Evolutionary conservation across 2,113 vertebrate species (phyloP).

Genomic region (Psettodes erumei): DNA sequence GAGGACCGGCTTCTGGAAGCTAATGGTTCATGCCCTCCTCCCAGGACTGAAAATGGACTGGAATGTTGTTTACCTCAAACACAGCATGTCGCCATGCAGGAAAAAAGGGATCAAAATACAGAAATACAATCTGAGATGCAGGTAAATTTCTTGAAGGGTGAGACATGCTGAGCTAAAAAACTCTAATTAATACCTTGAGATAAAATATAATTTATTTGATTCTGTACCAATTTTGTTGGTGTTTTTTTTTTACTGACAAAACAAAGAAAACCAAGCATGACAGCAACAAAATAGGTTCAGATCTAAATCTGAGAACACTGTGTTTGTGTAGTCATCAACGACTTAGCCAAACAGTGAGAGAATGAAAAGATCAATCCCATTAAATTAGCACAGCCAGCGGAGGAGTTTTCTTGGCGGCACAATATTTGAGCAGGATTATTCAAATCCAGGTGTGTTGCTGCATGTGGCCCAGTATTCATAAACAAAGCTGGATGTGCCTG

Average conservation of each 20-base stretch:
- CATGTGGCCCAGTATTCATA: neutral
- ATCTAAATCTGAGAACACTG: conserved; percentile 11
- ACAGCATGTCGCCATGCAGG: conserved; percentile 42
- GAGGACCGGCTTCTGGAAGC: conserved; percentile 61
- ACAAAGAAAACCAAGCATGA: conserved; percentile 34
- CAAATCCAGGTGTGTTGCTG: neutral
- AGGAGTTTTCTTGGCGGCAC: neutral
- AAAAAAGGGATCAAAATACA: conserved; percentile 51
- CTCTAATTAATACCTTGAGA: conserved; percentile 33
- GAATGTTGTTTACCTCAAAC: conserved; percentile 77
- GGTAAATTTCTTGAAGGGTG: conserved; percentile 37
- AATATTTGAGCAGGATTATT: neutral
- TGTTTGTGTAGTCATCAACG: conserved; percentile 6
- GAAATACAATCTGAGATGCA: conserved; percentile 33
- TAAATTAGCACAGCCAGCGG: neutral
- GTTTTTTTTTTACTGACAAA: conserved; percentile 14
- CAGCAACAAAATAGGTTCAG: conserved; percentile 19
- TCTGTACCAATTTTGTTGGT: neutral
- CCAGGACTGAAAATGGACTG: conserved; percentile 66
- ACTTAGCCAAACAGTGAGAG: conserved; percentile 7
- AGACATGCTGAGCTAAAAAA: conserved; percentile 35
- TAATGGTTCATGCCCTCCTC: conserved; percentile 74
- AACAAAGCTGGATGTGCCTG: neutral
- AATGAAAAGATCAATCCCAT: conserved; percentile 25
- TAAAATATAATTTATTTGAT: conserved; percentile 27